These are phyloP conservation scores for Thalassophryne amazonica DNA, from an alignment of 2,797 vertebrate genomes.

Conservation along the genomic window DNA sequence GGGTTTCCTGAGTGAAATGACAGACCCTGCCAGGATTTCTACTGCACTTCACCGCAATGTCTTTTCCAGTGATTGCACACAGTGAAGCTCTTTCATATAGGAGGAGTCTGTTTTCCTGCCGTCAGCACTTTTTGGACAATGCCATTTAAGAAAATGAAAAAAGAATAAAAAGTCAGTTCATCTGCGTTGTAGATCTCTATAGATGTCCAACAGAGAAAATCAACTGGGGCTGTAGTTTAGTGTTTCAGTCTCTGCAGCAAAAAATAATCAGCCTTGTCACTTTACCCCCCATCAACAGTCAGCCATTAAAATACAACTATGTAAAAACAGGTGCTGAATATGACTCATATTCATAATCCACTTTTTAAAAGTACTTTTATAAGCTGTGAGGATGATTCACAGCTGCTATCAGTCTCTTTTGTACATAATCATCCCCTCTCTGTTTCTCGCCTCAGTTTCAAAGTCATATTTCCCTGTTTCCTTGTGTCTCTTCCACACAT, in stretches of 20 bases:
- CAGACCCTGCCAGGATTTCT: constrained; percentile 57
- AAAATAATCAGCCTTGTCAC: constrained; percentile 55
- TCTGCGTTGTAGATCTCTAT: constrained; percentile 52
- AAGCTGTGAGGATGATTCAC: constrained; percentile 40
- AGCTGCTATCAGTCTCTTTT: constrained; percentile 24
- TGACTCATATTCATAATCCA: constrained; percentile 38
- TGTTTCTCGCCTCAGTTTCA: constrained; percentile 38
- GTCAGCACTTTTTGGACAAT: constrained; percentile 58
- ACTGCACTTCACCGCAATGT: constrained; percentile 54
- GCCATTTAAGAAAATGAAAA: constrained; percentile 17
- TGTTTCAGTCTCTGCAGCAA: constrained; percentile 45
- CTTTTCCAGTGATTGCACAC: constrained; percentile 69
- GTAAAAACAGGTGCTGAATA: constrained; percentile 46
- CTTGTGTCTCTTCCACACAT: constrained; percentile 22
- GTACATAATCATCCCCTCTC: constrained; percentile 36
- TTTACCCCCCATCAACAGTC: constrained; percentile 49
- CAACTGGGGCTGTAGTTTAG: constrained; percentile 18
- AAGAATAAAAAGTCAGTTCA: constrained; percentile 32
- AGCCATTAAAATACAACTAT: constrained; percentile 51
- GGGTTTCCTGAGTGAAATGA: constrained; percentile 72
- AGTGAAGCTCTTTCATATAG: constrained; percentile 37
- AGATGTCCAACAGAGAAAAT: constrained; percentile 33
- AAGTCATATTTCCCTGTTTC: constrained; percentile 34
- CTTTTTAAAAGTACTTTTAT: constrained; percentile 43
- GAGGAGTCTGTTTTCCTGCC: constrained; percentile 14